Conservation (phyloP, 2,113 vertebrate genomes). For the Spilogale gracilis region DNA sequence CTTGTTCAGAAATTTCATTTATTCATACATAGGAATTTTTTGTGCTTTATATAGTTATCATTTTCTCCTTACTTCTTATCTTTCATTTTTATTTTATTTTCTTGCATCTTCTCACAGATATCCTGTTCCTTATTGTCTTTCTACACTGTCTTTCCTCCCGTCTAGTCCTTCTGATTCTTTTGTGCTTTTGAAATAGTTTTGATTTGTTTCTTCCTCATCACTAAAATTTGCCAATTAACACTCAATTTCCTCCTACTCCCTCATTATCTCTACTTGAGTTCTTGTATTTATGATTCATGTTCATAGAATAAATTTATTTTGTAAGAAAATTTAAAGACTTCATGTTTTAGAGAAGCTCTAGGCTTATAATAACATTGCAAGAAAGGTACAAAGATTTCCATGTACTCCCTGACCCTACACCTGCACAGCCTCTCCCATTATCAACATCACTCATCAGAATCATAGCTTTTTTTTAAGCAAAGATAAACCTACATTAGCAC, state of each 20-base stretch:
- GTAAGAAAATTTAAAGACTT: background rate
- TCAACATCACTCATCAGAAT: background rate
- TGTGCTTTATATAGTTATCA: background rate
- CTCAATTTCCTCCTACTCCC: background rate
- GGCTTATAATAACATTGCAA: background rate
- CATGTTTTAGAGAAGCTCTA: background rate
- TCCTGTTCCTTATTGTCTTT: background rate
- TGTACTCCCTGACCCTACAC: background rate
- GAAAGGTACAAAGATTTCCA: background rate
- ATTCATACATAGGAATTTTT: background rate
- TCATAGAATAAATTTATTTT: slow-evolving; percentile 1
- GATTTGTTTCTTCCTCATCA: slow-evolving; percentile 6
- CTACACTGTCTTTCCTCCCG: background rate
- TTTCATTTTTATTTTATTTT: background rate
- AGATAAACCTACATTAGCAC: background rate
- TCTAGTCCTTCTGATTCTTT: background rate
- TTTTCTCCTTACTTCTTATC: background rate
- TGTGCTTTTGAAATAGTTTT: background rate
- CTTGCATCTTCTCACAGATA: background rate
- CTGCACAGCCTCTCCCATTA: background rate
- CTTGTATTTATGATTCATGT: background rate
- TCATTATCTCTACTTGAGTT: background rate
- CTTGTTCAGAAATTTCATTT: background rate
- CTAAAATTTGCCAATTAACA: background rate
- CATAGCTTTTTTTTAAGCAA: background rate